A percentile compares a stretch with the other conserved stretches of the same genome.
These are phyloP conservation scores for Gambelia wislizenii DNA, from an alignment of 2,797 vertebrate species.

Conservation along the genomic window DNA sequence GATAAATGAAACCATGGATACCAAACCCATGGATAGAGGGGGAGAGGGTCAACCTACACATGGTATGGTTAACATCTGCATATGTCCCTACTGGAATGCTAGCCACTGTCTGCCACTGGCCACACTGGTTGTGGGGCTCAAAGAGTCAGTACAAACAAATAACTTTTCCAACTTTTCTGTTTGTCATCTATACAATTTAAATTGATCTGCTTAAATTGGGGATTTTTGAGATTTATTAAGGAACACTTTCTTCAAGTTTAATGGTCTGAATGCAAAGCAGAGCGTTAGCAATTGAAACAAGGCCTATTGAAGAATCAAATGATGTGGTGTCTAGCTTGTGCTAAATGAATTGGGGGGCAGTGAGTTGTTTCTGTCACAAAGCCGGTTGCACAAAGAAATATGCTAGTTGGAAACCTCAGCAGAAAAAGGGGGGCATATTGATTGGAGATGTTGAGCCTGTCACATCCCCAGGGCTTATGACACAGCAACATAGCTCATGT, in stretches of 20 bases:
- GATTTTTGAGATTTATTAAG: neutral
- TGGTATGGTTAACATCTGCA: no score
- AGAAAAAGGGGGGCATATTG: slow-evolving; percentile 2
- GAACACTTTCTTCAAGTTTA: neutral
- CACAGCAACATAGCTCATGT: neutral
- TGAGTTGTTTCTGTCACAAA: neutral
- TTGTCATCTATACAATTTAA: neutral
- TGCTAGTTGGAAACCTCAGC: neutral
- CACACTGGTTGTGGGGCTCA: no score
- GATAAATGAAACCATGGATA: no score
- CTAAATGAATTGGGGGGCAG: slow-evolving; percentile 25
- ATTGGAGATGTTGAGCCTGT: neutral
- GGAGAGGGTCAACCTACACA: no score
- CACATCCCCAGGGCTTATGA: neutral
- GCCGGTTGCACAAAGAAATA: neutral
- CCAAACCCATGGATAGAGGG: no score
- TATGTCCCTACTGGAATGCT: no score
- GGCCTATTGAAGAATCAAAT: slow-evolving; percentile 22
- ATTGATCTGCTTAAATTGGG: neutral
- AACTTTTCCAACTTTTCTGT: neutral
- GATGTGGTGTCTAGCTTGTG: slow-evolving; percentile 14
- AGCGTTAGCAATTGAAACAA: slow-evolving; percentile 29
- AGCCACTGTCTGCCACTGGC: no score
- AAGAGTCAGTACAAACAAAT: no score
- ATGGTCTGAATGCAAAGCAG: slow-evolving; percentile 44